These are phyloP conservation scores for Drosophila mayri DNA, from an alignment of 1,140 invertebrate genomes.

Conservation along the genomic window DNA sequence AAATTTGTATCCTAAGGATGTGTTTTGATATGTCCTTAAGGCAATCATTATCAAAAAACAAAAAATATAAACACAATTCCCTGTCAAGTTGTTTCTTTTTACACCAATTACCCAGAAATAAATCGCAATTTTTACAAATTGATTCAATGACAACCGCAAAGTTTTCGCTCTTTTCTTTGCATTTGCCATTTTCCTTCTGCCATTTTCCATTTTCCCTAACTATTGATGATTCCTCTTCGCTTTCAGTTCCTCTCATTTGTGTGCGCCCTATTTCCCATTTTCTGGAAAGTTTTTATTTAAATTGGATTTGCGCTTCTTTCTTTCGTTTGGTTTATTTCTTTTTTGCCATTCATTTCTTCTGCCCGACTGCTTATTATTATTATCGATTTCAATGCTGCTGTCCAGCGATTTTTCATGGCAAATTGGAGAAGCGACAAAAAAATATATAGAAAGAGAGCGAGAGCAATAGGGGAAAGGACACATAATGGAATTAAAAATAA, in stretches of 20 bases:
- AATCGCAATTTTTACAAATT: constrained; percentile 16
- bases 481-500: constrained; percentile 67
- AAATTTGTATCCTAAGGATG: neutral
- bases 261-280: constrained; percentile 41
- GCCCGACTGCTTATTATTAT: constrained; percentile 48
- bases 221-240: constrained; percentile 33
- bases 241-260: constrained; percentile 23
- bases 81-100: neutral
- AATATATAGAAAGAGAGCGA: neutral
- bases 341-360: constrained; percentile 47
- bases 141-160: constrained; percentile 60
- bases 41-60: neutral
- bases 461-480: neutral
- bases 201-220: neutral
- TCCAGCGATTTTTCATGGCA: constrained; percentile 47
- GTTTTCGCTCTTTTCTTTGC: constrained; percentile 34
- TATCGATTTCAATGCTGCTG: constrained; percentile 59
- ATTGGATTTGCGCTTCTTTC: constrained; percentile 46
- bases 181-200: constrained; percentile 19
- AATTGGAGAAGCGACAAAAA: constrained; percentile 41
- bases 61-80: neutral
- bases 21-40: neutral
- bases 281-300: constrained; percentile 59
- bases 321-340: constrained; percentile 3
- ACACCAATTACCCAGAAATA: constrained; percentile 22